A percentile compares a stretch with the other conserved stretches of the same genome.
Conservation (phyloP, 2,888 invertebrate species). For the Drosophila anceps region DNA sequence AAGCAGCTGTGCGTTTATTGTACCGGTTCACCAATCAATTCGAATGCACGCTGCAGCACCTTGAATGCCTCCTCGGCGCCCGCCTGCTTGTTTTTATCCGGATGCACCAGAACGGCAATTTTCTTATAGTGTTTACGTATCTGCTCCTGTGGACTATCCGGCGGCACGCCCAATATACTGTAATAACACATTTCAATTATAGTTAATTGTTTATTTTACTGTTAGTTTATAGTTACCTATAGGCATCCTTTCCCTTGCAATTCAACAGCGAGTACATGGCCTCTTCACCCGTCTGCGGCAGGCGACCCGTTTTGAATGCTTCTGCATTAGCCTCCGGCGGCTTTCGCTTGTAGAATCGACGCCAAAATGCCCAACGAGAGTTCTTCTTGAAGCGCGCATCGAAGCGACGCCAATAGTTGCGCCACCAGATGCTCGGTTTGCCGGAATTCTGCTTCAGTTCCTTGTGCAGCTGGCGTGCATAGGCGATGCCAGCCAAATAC, state of each 20-base stretch:
- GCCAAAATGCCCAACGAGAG: slow-evolving; percentile 85
- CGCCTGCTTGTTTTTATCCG: slow-evolving; percentile 97
- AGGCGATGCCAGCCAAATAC: slow-evolving; percentile 73
- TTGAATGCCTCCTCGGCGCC: slow-evolving; percentile 99
- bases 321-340: slow-evolving; percentile 83
- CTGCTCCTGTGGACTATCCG: slow-evolving; percentile 95
- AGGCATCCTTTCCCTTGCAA: slow-evolving; percentile 98
- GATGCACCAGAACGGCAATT: slow-evolving; percentile 97
- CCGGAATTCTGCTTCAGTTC: slow-evolving; percentile 84
- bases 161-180: slow-evolving; percentile 94
- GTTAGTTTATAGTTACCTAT: slow-evolving; percentile 87
- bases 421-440: slow-evolving; percentile 84
- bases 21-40: slow-evolving; percentile 96
- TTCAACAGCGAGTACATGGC: slow-evolving; percentile 96
- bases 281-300: slow-evolving; percentile 96
- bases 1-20: slow-evolving; percentile 33
- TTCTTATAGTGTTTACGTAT: slow-evolving; percentile 97
- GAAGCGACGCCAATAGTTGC: slow-evolving; percentile 82
- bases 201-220: background rate
- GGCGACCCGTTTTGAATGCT: slow-evolving; percentile 84
- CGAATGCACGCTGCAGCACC: slow-evolving; percentile 97
- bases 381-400: slow-evolving; percentile 84
- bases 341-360: slow-evolving; percentile 85
- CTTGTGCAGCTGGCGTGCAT: slow-evolving; percentile 78
- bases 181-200: slow-evolving; percentile 26